These are phyloP conservation scores for Globia sparganii DNA, from an alignment of 2,888 invertebrate genomes.

Conservation along the genomic window DNA sequence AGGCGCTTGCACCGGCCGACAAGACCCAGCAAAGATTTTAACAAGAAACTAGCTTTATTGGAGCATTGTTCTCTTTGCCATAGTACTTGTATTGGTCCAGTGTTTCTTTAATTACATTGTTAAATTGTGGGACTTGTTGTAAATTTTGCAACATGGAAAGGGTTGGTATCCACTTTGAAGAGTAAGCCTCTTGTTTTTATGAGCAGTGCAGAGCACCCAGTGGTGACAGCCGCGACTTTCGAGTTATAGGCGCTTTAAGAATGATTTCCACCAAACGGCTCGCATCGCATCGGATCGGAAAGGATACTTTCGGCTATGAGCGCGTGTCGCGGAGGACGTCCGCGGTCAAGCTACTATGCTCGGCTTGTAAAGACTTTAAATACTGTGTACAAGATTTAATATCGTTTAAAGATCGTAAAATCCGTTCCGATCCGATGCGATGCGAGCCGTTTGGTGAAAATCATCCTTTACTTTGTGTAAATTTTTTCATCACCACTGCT, in stretches of 20 bases:
- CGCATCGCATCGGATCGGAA: no score
- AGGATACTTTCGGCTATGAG: no score
- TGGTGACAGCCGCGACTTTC: background rate
- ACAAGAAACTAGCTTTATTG: conserved; percentile 72
- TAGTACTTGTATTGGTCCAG: conserved; percentile 39
- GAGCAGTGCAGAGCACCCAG: background rate
- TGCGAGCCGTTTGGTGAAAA: no score
- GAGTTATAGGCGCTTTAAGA: no score
- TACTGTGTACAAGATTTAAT: no score
- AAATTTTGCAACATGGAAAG: background rate
- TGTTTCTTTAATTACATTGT: conserved; percentile 46
- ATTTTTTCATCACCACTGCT: background rate
- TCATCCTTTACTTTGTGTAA: no score
- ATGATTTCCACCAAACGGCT: no score
- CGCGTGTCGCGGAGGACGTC: no score
- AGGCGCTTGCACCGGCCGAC: conserved; percentile 45
- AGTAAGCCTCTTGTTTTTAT: background rate
- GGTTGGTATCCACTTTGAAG: background rate
- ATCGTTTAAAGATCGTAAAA: no score
- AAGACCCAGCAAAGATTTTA: conserved; percentile 54
- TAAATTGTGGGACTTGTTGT: conserved; percentile 10
- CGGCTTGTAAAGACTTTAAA: no score
- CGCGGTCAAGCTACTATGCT: no score
- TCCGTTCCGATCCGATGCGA: no score
- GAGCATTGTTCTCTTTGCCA: conserved; percentile 71